Evolutionary conservation across 2,797 vertebrate species (phyloP), one percentile per base, ranked within the genome.

Genomic region (Cossypha heuglini): DNA sequence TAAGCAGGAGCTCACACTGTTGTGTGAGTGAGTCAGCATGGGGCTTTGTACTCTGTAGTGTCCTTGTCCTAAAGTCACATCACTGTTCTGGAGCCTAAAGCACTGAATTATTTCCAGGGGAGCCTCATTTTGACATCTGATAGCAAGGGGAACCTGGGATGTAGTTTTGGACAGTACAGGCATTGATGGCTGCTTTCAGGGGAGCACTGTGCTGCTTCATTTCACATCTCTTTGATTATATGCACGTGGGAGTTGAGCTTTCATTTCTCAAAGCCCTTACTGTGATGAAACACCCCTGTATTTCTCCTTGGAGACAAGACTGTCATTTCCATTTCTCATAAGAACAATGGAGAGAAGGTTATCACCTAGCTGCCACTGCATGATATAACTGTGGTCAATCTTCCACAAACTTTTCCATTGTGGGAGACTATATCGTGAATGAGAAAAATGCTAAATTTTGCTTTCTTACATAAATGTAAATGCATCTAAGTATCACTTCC

Each of bases 41-140:
- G 25, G 43, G 55, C 59, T 88, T 66, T 55, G 21, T 54, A 59
- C 24, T 8, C 76, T 66, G 35, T 19, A 67, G 25, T 28, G 19
- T 45, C 22, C 3, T 38, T 71, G 48, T 24, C 73, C 52, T 20
- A 22, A 61, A 77, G 68, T n/a, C 18, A 48, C 61, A 49, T 42
- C 33, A 57, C n/a, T 58, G 71, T 78, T 90, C 72, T n/a, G 42
- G 78, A 80, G 64, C 31, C 79, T 78, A 59, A 87, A 86, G 76
- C 64, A 82, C 16, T 74, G 40, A 83, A 62, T 79, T 62, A 31
- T 88, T 94, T 80, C 62, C 79, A 83, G 72, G 31, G 81, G 25
- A 90, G 31, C 33, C 71, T 77, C 16, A 55, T 61, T 76, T 77
- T 79, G 59, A 71, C 57, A 54, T 45, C 58, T 43, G 66, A 74